phyloP scores from a whole-genome alignment of 2,888 invertebrate species.

The Lochmaea capreae region DNA sequence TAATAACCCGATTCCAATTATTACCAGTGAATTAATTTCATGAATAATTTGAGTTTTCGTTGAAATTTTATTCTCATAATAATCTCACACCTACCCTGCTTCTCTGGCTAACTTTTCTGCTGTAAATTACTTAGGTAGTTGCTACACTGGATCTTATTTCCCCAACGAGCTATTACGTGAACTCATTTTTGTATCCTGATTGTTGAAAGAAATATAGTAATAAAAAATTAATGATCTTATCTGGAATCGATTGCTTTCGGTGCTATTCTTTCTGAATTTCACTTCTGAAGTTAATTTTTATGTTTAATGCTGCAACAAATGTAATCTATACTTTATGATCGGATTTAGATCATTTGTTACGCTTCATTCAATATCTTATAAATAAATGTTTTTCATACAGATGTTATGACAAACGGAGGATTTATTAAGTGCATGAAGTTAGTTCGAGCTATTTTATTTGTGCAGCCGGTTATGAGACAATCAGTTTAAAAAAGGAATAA shows the following conservation, averaged over 20 bases:
- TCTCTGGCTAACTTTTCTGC: slow-evolving; percentile 24
- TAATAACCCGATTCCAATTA: too few species aligned
- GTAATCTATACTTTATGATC: background rate
- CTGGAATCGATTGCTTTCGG: slow-evolving; percentile 38
- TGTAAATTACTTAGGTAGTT: slow-evolving; percentile 38
- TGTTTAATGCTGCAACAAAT: background rate
- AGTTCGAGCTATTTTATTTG: too few species aligned
- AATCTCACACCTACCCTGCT: background rate
- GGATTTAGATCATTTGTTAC: too few species aligned
- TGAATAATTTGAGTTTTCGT: background rate
- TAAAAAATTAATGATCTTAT: slow-evolving; percentile 39
- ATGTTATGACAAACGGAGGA: too few species aligned
- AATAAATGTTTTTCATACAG: too few species aligned
- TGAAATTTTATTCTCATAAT: background rate
- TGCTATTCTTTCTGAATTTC: slow-evolving; percentile 19
- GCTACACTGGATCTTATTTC: slow-evolving; percentile 38
- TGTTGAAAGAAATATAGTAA: slow-evolving; percentile 36
- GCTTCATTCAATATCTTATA: too few species aligned
- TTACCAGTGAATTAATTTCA: too few species aligned
- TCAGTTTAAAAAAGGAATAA: too few species aligned
- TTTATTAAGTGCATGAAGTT: too few species aligned
- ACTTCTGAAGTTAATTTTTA: background rate
- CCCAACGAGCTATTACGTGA: slow-evolving; percentile 37
- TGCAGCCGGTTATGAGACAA: too few species aligned
- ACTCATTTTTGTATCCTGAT: slow-evolving; percentile 36